phyloP scores from a whole-genome alignment of 1,140 invertebrate genomes.

The Drosophila seguyi region DNA sequence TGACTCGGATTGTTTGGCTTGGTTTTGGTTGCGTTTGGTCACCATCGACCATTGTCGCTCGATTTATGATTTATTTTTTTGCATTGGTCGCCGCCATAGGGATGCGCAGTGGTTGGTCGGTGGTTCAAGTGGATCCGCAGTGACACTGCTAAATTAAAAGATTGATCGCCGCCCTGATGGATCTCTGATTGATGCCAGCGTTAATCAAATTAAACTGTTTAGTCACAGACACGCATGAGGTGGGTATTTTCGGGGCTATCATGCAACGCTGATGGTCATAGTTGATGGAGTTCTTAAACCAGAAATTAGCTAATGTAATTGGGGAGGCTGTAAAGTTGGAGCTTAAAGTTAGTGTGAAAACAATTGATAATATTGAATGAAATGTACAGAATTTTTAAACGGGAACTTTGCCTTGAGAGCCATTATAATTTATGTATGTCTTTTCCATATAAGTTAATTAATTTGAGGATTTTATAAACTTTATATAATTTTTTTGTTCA shows the following conservation, averaged over 20 bases:
- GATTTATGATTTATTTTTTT: constrained; percentile 80
- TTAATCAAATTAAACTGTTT: constrained; percentile 51
- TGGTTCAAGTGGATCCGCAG: constrained; percentile 40
- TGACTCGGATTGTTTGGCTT: constrained; percentile 58
- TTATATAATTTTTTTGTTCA: neutral
- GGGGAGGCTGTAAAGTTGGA: neutral
- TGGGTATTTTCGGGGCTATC: neutral
- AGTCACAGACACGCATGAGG: constrained; percentile 3
- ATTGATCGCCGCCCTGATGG: constrained; percentile 41
- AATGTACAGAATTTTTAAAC: neutral
- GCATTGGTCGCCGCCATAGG: constrained; percentile 14
- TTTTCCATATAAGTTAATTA: neutral
- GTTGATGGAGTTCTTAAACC: neutral
- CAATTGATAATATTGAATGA: neutral
- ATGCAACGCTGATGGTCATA: neutral
- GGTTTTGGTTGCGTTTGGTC: constrained; percentile 32
- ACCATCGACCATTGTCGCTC: constrained; percentile 59
- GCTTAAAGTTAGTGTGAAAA: neutral
- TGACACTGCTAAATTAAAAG: constrained; percentile 43
- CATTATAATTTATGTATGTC: neutral
- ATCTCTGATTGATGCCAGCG: constrained; percentile 49
- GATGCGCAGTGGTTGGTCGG: constrained; percentile 34
- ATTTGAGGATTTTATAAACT: neutral
- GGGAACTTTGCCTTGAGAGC: neutral
- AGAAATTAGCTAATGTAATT: neutral